phyloP scores from a whole-genome alignment of 2,113 vertebrate genomes.

The Cyanocitta stelleri region DNA sequence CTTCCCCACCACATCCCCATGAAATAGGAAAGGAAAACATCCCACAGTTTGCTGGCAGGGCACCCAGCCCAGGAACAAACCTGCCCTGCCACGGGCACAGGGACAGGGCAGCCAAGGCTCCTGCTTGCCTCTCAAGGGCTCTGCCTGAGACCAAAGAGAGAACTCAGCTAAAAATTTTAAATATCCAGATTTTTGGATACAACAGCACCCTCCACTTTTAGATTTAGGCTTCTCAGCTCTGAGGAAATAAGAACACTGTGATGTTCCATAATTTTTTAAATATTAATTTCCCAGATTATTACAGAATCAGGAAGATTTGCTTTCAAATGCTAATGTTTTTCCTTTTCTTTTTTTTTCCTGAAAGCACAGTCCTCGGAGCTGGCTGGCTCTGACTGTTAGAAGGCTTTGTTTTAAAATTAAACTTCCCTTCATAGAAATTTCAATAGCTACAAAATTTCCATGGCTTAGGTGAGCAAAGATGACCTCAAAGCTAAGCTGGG shows the following conservation, averaged over 20 bases:
- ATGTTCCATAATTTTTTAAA: background rate
- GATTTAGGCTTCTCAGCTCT: background rate
- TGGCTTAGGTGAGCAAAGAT: background rate
- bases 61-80: background rate
- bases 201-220: background rate
- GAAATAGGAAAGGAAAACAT: accelerated
- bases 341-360: background rate
- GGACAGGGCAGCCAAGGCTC: background rate
- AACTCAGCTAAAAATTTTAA: background rate
- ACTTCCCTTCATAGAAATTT: background rate
- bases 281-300: conserved; percentile 1
- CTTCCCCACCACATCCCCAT: background rate
- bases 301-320: background rate
- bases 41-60: background rate
- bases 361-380: background rate
- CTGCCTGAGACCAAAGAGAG: background rate
- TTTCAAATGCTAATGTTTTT: conserved; percentile 24
- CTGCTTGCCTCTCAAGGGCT: accelerated
- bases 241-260: background rate
- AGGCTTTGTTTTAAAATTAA: conserved; percentile 37
- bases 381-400: background rate
- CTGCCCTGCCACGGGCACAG: accelerated
- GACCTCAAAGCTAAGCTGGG: background rate
- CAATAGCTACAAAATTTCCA: background rate
- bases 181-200: background rate